phyloP scores from a whole-genome alignment of 2,888 invertebrate species.

The Leptinotarsa haldemani region DNA sequence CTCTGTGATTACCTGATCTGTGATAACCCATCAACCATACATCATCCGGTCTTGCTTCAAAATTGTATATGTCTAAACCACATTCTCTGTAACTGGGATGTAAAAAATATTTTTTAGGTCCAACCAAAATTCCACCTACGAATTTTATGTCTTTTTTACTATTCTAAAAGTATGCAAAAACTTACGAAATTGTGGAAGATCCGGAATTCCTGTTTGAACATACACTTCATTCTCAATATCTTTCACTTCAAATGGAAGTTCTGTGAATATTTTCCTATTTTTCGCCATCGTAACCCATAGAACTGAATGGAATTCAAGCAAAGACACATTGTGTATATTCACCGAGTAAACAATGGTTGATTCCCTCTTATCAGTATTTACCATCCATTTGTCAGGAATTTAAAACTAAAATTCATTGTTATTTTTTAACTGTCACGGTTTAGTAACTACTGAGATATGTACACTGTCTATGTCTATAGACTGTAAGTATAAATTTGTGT shows the following conservation, averaged over 20 bases:
- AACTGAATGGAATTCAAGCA: too few relatives aligned
- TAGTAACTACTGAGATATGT: too few relatives aligned
- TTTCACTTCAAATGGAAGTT: slow-evolving; percentile 24
- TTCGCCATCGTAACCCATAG: background rate
- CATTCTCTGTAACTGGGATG: slow-evolving; percentile 73
- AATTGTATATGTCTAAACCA: slow-evolving; percentile 75
- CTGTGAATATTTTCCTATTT: slow-evolving; percentile 1
- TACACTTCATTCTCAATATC: slow-evolving; percentile 16
- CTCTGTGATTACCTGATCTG: slow-evolving; percentile 73
- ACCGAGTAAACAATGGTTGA: background rate
- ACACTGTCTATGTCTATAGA: too few relatives aligned
- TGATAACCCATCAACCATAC: slow-evolving; percentile 81
- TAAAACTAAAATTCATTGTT: background rate
- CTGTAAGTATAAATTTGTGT: too few relatives aligned
- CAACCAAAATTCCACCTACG: slow-evolving; percentile 68
- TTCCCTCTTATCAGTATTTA: background rate
- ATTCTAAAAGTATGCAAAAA: background rate
- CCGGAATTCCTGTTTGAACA: slow-evolving; percentile 7
- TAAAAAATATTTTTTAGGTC: slow-evolving; percentile 77
- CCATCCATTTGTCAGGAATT: background rate
- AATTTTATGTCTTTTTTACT: slow-evolving; percentile 66
- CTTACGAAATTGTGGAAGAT: slow-evolving; percentile 24
- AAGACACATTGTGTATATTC: background rate
- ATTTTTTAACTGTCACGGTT: too few relatives aligned
- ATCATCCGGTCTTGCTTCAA: slow-evolving; percentile 74